A percentile compares a stretch with the other conserved stretches of the same genome.
Conservation (phyloP, 1,140 invertebrate genomes). For the Dolichoris vasculosae region DNA sequence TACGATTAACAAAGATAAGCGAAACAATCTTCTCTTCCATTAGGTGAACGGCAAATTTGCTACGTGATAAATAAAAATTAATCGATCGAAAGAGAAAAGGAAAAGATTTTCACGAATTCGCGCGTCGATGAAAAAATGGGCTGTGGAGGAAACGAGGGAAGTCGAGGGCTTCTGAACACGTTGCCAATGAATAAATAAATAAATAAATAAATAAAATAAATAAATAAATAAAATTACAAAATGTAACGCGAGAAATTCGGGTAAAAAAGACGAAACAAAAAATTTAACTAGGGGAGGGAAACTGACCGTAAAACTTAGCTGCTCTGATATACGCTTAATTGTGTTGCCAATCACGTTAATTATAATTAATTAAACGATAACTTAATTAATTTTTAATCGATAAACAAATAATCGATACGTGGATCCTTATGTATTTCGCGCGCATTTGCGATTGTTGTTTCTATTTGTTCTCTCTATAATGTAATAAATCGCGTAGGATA, state of each 20-base stretch:
- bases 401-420: slow-evolving; percentile 53
- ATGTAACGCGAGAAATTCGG: neutral
- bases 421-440: slow-evolving; percentile 53
- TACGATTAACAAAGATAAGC: slow-evolving; percentile 13
- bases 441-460: slow-evolving; percentile 56
- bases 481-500: slow-evolving; percentile 49
- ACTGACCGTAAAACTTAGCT: slow-evolving; percentile 59
- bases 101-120: slow-evolving; percentile 20
- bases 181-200: slow-evolving; percentile 32
- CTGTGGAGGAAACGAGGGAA: slow-evolving; percentile 6
- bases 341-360: slow-evolving; percentile 69
- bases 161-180: neutral
- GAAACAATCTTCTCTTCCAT: slow-evolving; percentile 60
- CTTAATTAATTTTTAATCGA: slow-evolving; percentile 63
- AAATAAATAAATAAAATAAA: too few species aligned
- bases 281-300: slow-evolving; percentile 37
- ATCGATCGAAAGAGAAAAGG: slow-evolving; percentile 7
- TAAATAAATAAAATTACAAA: too few species aligned
- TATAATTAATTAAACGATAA: slow-evolving; percentile 59
- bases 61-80: slow-evolving; percentile 44
- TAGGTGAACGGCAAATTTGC: slow-evolving; percentile 48
- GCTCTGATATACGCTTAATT: slow-evolving; percentile 71
- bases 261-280: neutral
- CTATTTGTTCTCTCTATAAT: slow-evolving; percentile 57
- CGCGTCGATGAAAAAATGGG: neutral